A percentile compares a stretch with the other conserved stretches of the same genome.
Conservation (phyloP, 2,797 vertebrate species). For the Leptatherina wallacei region DNA sequence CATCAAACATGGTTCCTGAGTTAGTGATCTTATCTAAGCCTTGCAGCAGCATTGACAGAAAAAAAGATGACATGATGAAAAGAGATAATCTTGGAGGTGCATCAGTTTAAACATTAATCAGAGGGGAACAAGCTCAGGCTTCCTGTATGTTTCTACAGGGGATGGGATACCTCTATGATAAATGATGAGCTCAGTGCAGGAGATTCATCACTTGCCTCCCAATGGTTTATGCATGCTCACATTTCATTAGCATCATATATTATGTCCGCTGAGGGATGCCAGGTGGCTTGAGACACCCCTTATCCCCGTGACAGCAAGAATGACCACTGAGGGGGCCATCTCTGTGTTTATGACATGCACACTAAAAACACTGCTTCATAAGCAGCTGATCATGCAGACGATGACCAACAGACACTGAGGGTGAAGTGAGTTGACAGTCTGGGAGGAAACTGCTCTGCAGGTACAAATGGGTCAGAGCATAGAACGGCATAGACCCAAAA, state of each 20-base stretch:
- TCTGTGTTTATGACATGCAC: slow-evolving; percentile 43
- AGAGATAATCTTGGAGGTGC: slow-evolving; percentile 71
- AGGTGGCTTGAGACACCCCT: slow-evolving; percentile 67
- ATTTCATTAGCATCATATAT: slow-evolving; percentile 80
- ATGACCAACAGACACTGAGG: slow-evolving; percentile 30
- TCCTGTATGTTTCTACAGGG: slow-evolving; percentile 56
- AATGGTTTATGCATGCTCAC: slow-evolving; percentile 63
- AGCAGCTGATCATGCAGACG: slow-evolving; percentile 32
- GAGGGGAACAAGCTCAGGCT: slow-evolving; percentile 47
- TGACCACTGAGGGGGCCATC: slow-evolving; percentile 39
- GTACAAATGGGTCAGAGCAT: slow-evolving; percentile 21
- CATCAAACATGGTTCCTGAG: slow-evolving; percentile 50
- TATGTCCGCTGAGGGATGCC: slow-evolving; percentile 58
- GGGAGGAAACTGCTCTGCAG: slow-evolving; percentile 33
- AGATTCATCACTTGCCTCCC: slow-evolving; percentile 75
- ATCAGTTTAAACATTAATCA: slow-evolving; percentile 74
- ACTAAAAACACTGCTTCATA: slow-evolving; percentile 28
- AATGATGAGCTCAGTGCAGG: slow-evolving; percentile 63
- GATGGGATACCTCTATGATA: slow-evolving; percentile 59
- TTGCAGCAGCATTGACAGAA: slow-evolving; percentile 67
- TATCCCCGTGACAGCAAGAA: slow-evolving; percentile 47
- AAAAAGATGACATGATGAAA: slow-evolving; percentile 72
- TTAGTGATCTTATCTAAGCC: slow-evolving; percentile 60
- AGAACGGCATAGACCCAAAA: slow-evolving; percentile 1
- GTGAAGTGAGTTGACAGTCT: slow-evolving; percentile 44